Conservation (phyloP, 2,888 invertebrate species). For the Andrena praecox region DNA sequence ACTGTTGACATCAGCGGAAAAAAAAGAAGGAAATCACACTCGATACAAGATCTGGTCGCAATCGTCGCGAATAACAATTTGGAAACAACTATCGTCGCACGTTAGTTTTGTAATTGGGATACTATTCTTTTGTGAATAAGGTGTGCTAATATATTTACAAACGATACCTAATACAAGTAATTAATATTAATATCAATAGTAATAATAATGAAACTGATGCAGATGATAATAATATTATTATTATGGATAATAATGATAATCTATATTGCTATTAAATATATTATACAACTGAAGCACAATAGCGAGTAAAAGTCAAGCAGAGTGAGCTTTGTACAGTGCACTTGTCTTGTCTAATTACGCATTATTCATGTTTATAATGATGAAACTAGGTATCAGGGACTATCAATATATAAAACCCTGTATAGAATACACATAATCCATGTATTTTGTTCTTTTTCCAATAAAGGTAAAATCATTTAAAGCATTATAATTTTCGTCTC, state of each 20-base stretch:
- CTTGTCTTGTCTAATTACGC: slow-evolving; percentile 67
- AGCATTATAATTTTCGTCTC: slow-evolving; percentile 39
- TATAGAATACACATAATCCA: slow-evolving; percentile 67
- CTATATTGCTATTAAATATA: slow-evolving; percentile 62
- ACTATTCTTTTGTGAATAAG: slow-evolving; percentile 63
- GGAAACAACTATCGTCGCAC: slow-evolving; percentile 33
- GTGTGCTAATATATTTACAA: slow-evolving; percentile 72
- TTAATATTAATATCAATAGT: slow-evolving; percentile 58
- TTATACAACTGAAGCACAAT: slow-evolving; percentile 61
- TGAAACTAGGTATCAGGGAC: slow-evolving; percentile 63
- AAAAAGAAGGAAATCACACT: slow-evolving; percentile 29
- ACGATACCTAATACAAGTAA: slow-evolving; percentile 63
- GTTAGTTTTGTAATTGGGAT: slow-evolving; percentile 47
- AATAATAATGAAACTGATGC: slow-evolving; percentile 46
- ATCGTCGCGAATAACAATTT: slow-evolving; percentile 42
- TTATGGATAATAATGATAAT: slow-evolving; percentile 57
- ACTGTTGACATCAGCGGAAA: slow-evolving; percentile 62
- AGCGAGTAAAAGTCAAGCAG: slow-evolving; percentile 63
- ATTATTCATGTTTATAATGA: slow-evolving; percentile 66
- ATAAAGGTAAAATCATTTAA: slow-evolving; percentile 71
- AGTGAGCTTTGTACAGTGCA: slow-evolving; percentile 71
- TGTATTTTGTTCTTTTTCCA: slow-evolving; percentile 74
- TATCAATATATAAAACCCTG: slow-evolving; percentile 67
- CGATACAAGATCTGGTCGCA: slow-evolving; percentile 44
- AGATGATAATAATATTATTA: slow-evolving; percentile 52